Percentiles rank a stretch among this genome's conserved stretches.
Evolutionary conservation across 2,113 vertebrate species (phyloP).

Genomic region (Megatriorchis doriae): DNA sequence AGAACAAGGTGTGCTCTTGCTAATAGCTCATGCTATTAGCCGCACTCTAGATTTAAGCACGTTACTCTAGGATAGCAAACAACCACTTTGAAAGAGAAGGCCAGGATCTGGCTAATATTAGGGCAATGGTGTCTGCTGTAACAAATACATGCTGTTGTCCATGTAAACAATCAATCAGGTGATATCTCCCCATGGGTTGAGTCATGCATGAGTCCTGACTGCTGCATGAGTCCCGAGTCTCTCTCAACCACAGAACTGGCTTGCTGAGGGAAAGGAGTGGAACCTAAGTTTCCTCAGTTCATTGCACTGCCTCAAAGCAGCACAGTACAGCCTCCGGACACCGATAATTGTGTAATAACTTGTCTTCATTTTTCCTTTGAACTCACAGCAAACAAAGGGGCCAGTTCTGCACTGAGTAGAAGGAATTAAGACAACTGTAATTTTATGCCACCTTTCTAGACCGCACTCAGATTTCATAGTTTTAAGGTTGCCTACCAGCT

Average conservation of each 20-base stretch:
- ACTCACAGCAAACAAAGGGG: neutral
- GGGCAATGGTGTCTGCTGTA: neutral
- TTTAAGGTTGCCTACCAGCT: neutral
- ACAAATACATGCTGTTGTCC: neutral
- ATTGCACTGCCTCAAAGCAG: neutral
- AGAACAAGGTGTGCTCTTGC: neutral
- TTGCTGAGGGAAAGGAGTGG: neutral
- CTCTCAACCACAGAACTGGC: neutral
- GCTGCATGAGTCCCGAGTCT: neutral
- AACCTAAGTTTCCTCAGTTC: neutral
- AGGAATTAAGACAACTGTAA: conserved; percentile 12
- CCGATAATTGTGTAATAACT: neutral
- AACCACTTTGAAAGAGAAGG: neutral
- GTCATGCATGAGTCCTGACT: neutral
- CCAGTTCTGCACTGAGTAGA: neutral
- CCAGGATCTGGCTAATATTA: neutral
- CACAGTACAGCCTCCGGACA: neutral
- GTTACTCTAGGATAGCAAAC: neutral
- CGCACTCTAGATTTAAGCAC: neutral
- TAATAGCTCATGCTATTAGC: neutral
- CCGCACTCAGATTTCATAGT: neutral
- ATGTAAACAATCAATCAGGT: neutral
- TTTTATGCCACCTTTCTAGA: neutral
- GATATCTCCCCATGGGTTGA: neutral
- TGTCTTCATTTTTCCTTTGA: conserved; percentile 7